Evolutionary conservation across 2,888 invertebrate species (phyloP).

Genomic region (Macrosoma leucophasiata): DNA sequence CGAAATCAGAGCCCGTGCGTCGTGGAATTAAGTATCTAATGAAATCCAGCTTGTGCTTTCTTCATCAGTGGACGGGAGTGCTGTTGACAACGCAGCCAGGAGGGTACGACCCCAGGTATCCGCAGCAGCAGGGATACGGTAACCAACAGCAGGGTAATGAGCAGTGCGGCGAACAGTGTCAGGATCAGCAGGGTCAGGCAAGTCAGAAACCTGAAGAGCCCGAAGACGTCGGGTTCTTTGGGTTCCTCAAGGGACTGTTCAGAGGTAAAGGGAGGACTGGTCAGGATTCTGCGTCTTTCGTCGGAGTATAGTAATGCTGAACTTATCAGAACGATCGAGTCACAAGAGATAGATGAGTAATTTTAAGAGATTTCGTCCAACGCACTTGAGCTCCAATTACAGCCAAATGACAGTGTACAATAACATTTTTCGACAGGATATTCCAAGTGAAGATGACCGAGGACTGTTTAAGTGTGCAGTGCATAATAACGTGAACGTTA

Average conservation of each 20-base stretch:
- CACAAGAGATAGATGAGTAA: background rate
- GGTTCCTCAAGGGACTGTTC: conserved; percentile 47
- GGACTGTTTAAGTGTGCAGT: conserved; percentile 34
- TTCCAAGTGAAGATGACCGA: conserved; percentile 35
- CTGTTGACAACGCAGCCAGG: conserved; percentile 31
- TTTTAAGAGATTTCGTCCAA: conserved; percentile 49
- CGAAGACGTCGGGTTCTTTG: conserved; percentile 34
- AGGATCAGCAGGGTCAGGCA: conserved; percentile 23
- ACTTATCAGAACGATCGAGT: no score
- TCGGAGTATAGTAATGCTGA: conserved; percentile 16
- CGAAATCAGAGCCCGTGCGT: conserved; percentile 62
- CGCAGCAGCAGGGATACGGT: conserved; percentile 14
- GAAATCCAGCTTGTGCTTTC: conserved; percentile 70
- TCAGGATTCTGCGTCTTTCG: conserved; percentile 37
- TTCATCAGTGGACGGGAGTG: conserved; percentile 60
- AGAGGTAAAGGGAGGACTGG: conserved; percentile 38
- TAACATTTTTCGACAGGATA: conserved; percentile 58
- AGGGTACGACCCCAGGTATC: conserved; percentile 17
- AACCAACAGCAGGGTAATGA: conserved; percentile 19
- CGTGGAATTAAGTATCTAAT: conserved; percentile 59
- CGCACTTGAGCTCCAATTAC: conserved; percentile 47
- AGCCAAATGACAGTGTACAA: conserved; percentile 19
- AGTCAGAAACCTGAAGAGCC: conserved; percentile 31
- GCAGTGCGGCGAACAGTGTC: conserved; percentile 3
- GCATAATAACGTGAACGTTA: conserved; percentile 13